Conservation (phyloP, 2,113 vertebrate genomes). For the Emydura subglobosa region DNA sequence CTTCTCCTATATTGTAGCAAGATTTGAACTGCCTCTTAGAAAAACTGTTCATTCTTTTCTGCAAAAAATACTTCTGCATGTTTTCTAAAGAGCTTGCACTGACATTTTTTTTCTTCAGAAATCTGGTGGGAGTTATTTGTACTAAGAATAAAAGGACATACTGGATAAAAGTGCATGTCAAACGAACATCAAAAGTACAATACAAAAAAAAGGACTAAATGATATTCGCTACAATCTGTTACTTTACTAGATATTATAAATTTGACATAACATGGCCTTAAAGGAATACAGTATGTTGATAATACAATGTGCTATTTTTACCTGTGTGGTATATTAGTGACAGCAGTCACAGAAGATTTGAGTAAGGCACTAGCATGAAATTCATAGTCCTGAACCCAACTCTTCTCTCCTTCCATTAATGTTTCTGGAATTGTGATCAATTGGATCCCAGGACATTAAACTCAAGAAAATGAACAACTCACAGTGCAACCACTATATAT, state of each 20-base stretch:
- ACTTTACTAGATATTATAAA: neutral
- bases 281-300: neutral
- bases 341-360: neutral
- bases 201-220: neutral
- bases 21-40: neutral
- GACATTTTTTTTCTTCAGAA: neutral
- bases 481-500: neutral
- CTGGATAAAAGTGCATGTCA: neutral
- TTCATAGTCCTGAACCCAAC: neutral
- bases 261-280: neutral
- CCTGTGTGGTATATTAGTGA: neutral
- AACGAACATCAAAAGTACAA: neutral
- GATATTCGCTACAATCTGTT: neutral
- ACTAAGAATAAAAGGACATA: neutral
- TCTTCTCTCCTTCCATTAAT: neutral
- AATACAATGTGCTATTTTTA: neutral
- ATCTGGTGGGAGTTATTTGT: neutral
- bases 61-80: neutral
- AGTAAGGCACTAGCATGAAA: neutral
- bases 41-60: neutral
- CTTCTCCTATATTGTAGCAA: neutral
- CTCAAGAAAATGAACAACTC: neutral
- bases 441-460: conserved; percentile 33
- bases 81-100: neutral
- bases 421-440: conserved; percentile 7